Evolutionary conservation across 2,888 invertebrate genomes (phyloP).

Genomic region (Bellardia pandia): DNA sequence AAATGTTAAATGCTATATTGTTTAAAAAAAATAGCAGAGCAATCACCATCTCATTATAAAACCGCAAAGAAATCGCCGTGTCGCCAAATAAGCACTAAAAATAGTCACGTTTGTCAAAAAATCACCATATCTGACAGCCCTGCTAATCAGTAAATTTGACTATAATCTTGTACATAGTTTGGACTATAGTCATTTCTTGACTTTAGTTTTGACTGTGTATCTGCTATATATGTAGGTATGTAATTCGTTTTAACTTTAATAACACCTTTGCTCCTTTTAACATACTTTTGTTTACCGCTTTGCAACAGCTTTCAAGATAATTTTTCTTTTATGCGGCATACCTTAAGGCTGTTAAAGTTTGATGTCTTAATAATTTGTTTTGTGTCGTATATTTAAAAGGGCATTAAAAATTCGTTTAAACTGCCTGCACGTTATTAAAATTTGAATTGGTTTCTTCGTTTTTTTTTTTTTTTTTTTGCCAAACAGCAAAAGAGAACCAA

Average conservation of each 20-base stretch:
- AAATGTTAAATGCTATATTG: too few relatives aligned
- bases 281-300: background rate
- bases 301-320: background rate
- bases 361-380: background rate
- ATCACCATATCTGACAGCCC: too few relatives aligned
- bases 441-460: background rate
- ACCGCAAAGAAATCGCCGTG: too few relatives aligned
- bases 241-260: background rate
- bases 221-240: too few relatives aligned
- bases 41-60: too few relatives aligned
- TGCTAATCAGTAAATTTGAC: background rate
- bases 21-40: too few relatives aligned
- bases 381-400: background rate
- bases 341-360: constrained; percentile 5
- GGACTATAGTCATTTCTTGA: background rate
- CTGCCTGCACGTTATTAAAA: background rate
- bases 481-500: background rate
- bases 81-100: too few relatives aligned
- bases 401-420: constrained; percentile 24
- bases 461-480: too few relatives aligned
- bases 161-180: background rate
- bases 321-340: background rate
- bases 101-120: too few relatives aligned
- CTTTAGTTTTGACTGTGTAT: background rate
- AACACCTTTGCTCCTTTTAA: background rate